These are phyloP conservation scores for Corythoichthys intestinalis DNA, from an alignment of 2,113 vertebrate species.

Conservation along the genomic window DNA sequence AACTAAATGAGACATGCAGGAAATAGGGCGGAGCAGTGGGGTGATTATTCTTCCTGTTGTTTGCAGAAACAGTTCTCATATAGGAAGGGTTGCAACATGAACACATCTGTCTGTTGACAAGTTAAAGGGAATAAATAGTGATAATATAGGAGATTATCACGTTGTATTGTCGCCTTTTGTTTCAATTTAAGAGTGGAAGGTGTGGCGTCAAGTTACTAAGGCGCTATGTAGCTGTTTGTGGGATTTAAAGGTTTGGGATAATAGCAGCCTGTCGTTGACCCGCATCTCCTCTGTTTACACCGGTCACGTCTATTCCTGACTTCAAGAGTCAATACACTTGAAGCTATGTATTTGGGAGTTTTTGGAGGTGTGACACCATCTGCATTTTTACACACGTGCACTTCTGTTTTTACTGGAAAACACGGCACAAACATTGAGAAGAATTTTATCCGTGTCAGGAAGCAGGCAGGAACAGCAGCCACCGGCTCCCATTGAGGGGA, in stretches of 20 bases:
- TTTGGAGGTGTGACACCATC: conserved; percentile 7
- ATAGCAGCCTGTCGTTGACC: conserved; percentile 38
- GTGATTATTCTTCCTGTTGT: conserved; percentile 5
- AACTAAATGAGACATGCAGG: conserved; percentile 43
- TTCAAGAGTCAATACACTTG: not conserved
- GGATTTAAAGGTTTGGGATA: conserved; percentile 28
- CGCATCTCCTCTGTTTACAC: conserved; percentile 18
- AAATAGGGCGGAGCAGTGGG: conserved; percentile 26
- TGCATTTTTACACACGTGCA: conserved; percentile 10
- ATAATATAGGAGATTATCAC: conserved; percentile 13
- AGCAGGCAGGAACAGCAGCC: conserved; percentile 61
- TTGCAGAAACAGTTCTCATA: not conserved
- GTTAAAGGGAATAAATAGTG: not conserved
- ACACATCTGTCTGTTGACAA: conserved; percentile 14
- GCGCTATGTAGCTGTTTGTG: conserved; percentile 6
- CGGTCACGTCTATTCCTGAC: conserved; percentile 8
- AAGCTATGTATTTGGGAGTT: conserved; percentile 3
- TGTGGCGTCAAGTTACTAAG: conserved; percentile 39
- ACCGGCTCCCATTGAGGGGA: conserved; percentile 60
- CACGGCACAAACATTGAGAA: conserved; percentile 40
- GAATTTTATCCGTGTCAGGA: conserved; percentile 66
- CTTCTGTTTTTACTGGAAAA: conserved; percentile 49
- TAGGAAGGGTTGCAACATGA: not conserved
- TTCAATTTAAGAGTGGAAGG: conserved; percentile 42
- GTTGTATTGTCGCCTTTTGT: conserved; percentile 21